Evolutionary conservation across 2,113 vertebrate genomes (phyloP).

Genomic region (Bos indicus): DNA sequence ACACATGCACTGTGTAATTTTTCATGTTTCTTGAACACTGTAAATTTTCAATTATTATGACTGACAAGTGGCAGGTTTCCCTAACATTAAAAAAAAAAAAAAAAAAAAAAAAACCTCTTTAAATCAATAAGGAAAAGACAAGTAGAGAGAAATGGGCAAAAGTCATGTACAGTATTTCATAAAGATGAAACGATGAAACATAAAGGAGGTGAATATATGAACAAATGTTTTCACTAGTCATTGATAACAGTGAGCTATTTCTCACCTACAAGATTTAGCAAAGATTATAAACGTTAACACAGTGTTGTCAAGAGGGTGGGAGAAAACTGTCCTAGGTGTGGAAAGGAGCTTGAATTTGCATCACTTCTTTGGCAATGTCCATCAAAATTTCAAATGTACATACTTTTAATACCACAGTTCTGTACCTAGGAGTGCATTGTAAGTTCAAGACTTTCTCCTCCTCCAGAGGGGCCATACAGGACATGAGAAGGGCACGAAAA

Average conservation of each 20-base stretch:
- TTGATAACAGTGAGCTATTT: neutral
- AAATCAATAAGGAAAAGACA: neutral
- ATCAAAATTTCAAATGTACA: neutral
- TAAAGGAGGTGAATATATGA: neutral
- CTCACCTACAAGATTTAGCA: neutral
- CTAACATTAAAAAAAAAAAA: neutral
- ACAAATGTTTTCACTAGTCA: neutral
- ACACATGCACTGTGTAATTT: neutral
- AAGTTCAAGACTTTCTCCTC: neutral
- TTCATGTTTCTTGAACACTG: neutral
- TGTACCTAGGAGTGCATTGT: neutral
- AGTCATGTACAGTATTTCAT: neutral
- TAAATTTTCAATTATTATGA: neutral
- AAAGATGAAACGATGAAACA: neutral
- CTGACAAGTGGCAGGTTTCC: slow-evolving; percentile 1
- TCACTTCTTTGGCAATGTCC: neutral
- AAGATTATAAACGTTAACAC: neutral
- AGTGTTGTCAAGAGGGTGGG: neutral
- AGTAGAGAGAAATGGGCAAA: neutral
- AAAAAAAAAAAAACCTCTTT: neutral
- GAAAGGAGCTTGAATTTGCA: neutral
- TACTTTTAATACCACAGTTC: neutral
- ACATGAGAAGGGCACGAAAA: neutral
- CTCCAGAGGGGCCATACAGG: neutral
- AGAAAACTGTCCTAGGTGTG: too few species aligned